Percentiles rank a stretch among this genome's conserved stretches.
These are phyloP conservation scores for Ceratitis capitata DNA, from an alignment of 1,140 invertebrate genomes.

Conservation along the genomic window DNA sequence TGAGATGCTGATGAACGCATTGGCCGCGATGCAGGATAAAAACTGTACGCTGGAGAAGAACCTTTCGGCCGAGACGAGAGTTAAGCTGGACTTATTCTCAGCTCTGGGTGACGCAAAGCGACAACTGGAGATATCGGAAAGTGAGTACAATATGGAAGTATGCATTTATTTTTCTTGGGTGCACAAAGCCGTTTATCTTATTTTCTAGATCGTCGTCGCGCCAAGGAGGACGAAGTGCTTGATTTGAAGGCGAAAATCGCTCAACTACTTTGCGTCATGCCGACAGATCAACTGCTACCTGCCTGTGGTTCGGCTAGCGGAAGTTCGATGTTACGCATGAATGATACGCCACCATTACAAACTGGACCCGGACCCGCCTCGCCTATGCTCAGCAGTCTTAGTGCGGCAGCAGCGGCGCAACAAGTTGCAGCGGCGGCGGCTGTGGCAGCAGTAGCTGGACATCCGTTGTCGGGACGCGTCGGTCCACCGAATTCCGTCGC, in stretches of 20 bases:
- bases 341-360: slow-evolving; percentile 61
- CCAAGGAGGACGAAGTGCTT: slow-evolving; percentile 90
- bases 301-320: slow-evolving; percentile 58
- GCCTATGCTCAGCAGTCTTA: slow-evolving; percentile 57
- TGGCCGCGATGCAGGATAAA: slow-evolving; percentile 86
- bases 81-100: slow-evolving; percentile 96
- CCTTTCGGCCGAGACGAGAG: slow-evolving; percentile 92
- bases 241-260: slow-evolving; percentile 90
- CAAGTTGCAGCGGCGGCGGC: slow-evolving; percentile 41
- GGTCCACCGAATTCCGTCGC: slow-evolving; percentile 46
- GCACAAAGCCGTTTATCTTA: slow-evolving; percentile 39
- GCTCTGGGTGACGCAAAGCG: slow-evolving; percentile 94
- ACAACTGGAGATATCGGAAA: slow-evolving; percentile 90
- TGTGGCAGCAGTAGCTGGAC: slow-evolving; percentile 36
- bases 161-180: no score
- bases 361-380: slow-evolving; percentile 58
- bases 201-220: slow-evolving; percentile 75
- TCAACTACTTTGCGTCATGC: slow-evolving; percentile 92
- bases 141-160: no score
- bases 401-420: slow-evolving; percentile 46
- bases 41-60: slow-evolving; percentile 90
- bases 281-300: slow-evolving; percentile 73
- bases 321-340: slow-evolving; percentile 62
- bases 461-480: slow-evolving; percentile 62
- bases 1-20: slow-evolving; percentile 82